Evolutionary conservation across 2,113 vertebrate genomes (phyloP).

Genomic region (Malurus cyaneus): DNA sequence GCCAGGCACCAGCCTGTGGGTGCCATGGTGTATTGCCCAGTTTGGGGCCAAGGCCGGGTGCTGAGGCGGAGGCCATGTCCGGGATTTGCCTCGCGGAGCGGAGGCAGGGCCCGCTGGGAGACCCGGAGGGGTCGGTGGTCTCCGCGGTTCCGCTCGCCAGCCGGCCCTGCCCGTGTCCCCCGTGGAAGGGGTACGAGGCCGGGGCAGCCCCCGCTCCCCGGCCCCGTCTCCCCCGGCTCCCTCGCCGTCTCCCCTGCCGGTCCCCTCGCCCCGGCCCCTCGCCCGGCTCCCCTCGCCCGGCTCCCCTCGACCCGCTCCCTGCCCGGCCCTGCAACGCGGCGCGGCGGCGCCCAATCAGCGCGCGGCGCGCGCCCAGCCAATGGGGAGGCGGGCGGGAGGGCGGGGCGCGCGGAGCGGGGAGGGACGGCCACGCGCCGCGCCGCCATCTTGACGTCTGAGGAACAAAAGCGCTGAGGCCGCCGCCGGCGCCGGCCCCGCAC

Average conservation of each 20-base stretch:
- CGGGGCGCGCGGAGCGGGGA: constrained; percentile 1
- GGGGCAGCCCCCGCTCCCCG: accelerated
- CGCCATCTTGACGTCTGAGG: constrained; percentile 73
- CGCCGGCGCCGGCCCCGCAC: background rate
- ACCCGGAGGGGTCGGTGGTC: accelerated
- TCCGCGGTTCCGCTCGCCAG: accelerated
- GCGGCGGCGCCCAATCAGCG: constrained; percentile 53
- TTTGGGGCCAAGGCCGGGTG: background rate
- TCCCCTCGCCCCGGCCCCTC: background rate
- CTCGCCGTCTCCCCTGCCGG: background rate
- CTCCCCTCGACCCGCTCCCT: too few relatives aligned
- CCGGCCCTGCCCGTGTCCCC: accelerated
- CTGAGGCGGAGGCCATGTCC: background rate
- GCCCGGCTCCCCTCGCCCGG: background rate
- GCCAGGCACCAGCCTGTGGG: too few relatives aligned
- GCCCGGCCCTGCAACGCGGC: too few relatives aligned
- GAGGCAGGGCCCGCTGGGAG: background rate
- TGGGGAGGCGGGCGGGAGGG: background rate
- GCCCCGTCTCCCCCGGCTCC: background rate
- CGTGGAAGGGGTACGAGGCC: accelerated
- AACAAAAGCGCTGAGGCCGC: constrained; percentile 72
- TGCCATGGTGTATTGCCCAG: too few relatives aligned
- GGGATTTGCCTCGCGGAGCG: accelerated
- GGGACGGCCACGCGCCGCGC: constrained; percentile 20
- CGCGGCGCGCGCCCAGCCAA: constrained; percentile 46